Evolutionary conservation across 2,797 vertebrate genomes (phyloP).

Genomic region (Mus caroli): DNA sequence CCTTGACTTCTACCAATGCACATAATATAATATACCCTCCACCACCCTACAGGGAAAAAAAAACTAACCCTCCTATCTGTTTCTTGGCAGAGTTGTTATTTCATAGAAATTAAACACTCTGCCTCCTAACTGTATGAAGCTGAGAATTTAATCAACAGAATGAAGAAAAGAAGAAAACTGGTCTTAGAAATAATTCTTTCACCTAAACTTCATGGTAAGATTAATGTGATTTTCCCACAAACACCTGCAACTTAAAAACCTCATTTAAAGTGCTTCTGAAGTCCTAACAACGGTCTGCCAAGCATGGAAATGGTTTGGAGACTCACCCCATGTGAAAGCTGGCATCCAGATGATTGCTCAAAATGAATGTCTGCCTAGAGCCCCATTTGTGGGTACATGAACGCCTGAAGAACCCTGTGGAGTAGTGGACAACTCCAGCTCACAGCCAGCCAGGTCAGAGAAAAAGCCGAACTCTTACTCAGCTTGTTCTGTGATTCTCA

Average conservation of each 20-base stretch:
- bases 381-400: background rate
- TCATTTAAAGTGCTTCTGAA: conserved; percentile 22
- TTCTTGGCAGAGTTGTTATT: background rate
- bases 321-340: background rate
- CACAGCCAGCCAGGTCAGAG: background rate
- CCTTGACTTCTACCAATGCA: background rate
- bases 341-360: background rate
- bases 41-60: background rate
- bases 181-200: conserved; percentile 17
- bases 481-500: background rate
- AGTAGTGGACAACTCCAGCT: too few species aligned
- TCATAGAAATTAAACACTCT: background rate
- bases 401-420: accelerated
- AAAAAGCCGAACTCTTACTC: background rate
- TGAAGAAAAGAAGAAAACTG: conserved; percentile 5
- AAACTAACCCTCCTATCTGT: background rate
- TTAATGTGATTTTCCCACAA: background rate
- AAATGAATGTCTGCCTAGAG: background rate
- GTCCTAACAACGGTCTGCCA: background rate
- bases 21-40: background rate
- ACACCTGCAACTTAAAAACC: background rate
- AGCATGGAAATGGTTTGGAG: background rate
- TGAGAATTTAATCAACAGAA: conserved; percentile 30
- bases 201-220: conserved; percentile 41
- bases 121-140: background rate